Evolutionary conservation across 2,888 invertebrate species (phyloP), one percentile per base, ranked within the genome.

Genomic region (Rhagonycha lutea): DNA sequence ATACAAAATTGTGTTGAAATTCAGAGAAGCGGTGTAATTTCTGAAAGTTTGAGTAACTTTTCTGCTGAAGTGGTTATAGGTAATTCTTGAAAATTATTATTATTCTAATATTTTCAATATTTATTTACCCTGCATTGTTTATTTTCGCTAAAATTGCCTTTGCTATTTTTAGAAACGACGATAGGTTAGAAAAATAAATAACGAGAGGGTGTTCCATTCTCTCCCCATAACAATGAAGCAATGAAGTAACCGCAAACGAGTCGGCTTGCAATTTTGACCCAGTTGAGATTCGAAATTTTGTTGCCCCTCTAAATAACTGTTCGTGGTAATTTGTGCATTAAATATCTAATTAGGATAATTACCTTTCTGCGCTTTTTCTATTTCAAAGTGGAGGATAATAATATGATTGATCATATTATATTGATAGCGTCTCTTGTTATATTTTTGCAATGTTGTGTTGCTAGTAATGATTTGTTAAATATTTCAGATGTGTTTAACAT

Each of bases 1-100:
- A 73, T 65, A 69, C 69, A 63, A 65, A 69, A 69, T 73, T 69
- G 69, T 65, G 32, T 26, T 28, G 63, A 73, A 69, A 69, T 73
- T 63, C 69, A 7, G 23, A 23, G 47, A 61, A 73, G 69, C 24
- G 69, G 73, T 69, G 62, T 69, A 28, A 61, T 69, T 73, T 69
- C 62, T 28, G 26, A 61, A 61, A 24, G 68, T 28, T 26, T 26
- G 68, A 67, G 28, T 61, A 32, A 60, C 68, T 68, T 73, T 73
- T 73, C 18, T 7, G 11, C 23, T 12, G 18, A 65, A 26, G 65
- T 23, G 65, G 18, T 14, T 65, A 26, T 47, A 47, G 47, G 47
- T 47, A 47, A 47, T 47, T 47, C 47, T 3, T 47, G n/a, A 47
- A 47, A 47, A 47, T 47, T 47, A 47, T 47, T 47, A 47, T 47